Percentiles rank a stretch among this genome's conserved stretches.
These are phyloP conservation scores for Drosophila jambulina DNA, from an alignment of 1,140 invertebrate species.

Conservation along the genomic window DNA sequence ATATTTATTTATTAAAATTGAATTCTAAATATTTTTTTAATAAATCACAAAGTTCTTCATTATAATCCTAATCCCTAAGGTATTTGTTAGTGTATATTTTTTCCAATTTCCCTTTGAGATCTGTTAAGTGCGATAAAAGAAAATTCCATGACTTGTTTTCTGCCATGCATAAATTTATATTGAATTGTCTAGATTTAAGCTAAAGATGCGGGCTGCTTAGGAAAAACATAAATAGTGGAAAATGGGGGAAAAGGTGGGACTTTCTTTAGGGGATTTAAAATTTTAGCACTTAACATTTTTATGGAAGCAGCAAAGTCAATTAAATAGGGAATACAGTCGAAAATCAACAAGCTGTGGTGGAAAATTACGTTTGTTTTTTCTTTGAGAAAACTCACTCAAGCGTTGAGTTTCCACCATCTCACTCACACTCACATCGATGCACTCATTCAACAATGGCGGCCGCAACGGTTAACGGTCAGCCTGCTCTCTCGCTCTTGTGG, in stretches of 20 bases:
- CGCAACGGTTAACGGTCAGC: slow-evolving; percentile 2
- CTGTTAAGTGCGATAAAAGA: slow-evolving; percentile 67
- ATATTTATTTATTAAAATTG: no score
- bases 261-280: slow-evolving; percentile 21
- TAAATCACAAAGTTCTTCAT: background rate
- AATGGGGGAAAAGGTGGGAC: slow-evolving; percentile 2
- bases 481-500: slow-evolving; percentile 30
- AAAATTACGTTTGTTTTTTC: slow-evolving; percentile 6
- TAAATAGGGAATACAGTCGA: slow-evolving; percentile 43
- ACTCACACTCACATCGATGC: slow-evolving; percentile 13
- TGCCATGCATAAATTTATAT: slow-evolving; percentile 60
- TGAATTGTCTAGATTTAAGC: slow-evolving; percentile 57
- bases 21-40: no score
- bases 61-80: background rate
- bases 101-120: slow-evolving; percentile 45
- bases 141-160: slow-evolving; percentile 54
- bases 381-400: slow-evolving; percentile 30
- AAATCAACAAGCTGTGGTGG: slow-evolving; percentile 64
- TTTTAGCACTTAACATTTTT: slow-evolving; percentile 37
- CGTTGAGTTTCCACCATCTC: slow-evolving; percentile 13
- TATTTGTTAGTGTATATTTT: slow-evolving; percentile 37
- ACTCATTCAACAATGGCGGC: slow-evolving; percentile 55
- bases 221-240: slow-evolving; percentile 5
- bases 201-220: slow-evolving; percentile 55
- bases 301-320: slow-evolving; percentile 42